phyloP scores from a whole-genome alignment of 2,797 vertebrate species.

The Arrhamphus sclerolepis region DNA sequence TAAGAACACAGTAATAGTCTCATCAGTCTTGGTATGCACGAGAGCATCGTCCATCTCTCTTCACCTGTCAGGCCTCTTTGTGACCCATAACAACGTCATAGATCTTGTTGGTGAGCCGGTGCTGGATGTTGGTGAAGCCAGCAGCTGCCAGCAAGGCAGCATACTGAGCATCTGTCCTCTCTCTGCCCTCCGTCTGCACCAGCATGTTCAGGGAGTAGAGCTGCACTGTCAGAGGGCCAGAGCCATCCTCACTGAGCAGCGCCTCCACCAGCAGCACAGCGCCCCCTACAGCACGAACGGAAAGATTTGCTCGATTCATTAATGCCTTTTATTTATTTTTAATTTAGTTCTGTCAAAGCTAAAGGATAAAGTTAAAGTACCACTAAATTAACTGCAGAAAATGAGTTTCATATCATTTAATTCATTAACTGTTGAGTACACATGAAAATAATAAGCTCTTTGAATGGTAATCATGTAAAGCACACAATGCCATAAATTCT shows the following conservation, averaged over 20 bases:
- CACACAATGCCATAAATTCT: no score
- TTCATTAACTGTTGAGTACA: no score
- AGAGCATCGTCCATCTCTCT: neutral
- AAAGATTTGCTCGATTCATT: neutral
- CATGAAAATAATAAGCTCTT: no score
- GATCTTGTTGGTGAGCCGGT: slow-evolving; percentile 82
- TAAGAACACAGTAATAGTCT: no score
- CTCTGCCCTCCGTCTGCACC: slow-evolving; percentile 88
- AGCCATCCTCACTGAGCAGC: slow-evolving; percentile 74
- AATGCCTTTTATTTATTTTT: neutral
- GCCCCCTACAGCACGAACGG: slow-evolving; percentile 59
- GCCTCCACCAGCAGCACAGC: slow-evolving; percentile 80
- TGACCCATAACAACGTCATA: slow-evolving; percentile 85
- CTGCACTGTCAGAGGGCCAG: slow-evolving; percentile 83
- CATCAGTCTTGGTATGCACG: neutral
- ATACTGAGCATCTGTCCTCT: slow-evolving; percentile 82
- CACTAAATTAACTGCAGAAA: no score
- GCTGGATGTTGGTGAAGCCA: slow-evolving; percentile 78
- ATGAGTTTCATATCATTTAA: no score
- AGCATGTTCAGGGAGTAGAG: slow-evolving; percentile 90
- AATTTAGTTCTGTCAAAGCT: neutral
- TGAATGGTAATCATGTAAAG: no score
- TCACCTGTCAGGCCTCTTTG: slow-evolving; percentile 63
- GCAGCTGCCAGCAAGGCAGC: slow-evolving; percentile 75
- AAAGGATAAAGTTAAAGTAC: no score